Conservation (phyloP, 2,888 invertebrate genomes). For the Drosophila maculinotata region DNA sequence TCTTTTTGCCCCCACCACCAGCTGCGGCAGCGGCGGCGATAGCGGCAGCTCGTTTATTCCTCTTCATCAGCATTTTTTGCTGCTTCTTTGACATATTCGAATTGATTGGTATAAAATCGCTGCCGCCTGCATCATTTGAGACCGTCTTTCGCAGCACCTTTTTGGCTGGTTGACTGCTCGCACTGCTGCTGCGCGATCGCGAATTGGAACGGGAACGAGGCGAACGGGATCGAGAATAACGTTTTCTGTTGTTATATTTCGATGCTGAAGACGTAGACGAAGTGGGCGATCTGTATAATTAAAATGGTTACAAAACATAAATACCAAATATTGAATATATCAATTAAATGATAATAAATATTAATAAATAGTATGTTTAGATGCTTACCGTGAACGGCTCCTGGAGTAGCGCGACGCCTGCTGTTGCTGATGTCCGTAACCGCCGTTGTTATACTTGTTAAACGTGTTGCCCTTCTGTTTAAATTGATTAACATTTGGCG, state of each 20-base stretch:
- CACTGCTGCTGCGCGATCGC: slow-evolving; percentile 74
- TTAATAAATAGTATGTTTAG: background rate
- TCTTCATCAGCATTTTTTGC: slow-evolving; percentile 84
- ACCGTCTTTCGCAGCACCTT: slow-evolving; percentile 66
- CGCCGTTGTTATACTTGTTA: slow-evolving; percentile 66
- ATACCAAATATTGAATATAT: background rate
- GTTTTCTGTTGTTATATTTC: slow-evolving; percentile 73
- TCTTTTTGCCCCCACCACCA: slow-evolving; percentile 84
- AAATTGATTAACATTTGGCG: slow-evolving; percentile 50
- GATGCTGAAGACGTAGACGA: slow-evolving; percentile 64
- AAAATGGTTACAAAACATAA: background rate
- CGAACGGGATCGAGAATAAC: slow-evolving; percentile 66
- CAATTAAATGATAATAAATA: background rate
- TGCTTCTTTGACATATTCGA: slow-evolving; percentile 79
- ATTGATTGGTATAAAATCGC: slow-evolving; percentile 80
- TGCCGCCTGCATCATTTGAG: slow-evolving; percentile 84
- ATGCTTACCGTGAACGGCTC: slow-evolving; percentile 82
- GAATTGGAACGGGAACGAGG: slow-evolving; percentile 77
- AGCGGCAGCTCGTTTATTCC: slow-evolving; percentile 77
- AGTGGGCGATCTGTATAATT: slow-evolving; percentile 75
- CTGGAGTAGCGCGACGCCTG: slow-evolving; percentile 82
- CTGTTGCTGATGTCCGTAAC: slow-evolving; percentile 73
- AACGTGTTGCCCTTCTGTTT: slow-evolving; percentile 79
- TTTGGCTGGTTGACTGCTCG: slow-evolving; percentile 60
- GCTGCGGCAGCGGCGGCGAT: slow-evolving; percentile 30